Percentiles rank a stretch among this genome's conserved stretches.
Evolutionary conservation across 2,113 vertebrate genomes (phyloP).

Genomic region (Shinisaurus crocodilurus): DNA sequence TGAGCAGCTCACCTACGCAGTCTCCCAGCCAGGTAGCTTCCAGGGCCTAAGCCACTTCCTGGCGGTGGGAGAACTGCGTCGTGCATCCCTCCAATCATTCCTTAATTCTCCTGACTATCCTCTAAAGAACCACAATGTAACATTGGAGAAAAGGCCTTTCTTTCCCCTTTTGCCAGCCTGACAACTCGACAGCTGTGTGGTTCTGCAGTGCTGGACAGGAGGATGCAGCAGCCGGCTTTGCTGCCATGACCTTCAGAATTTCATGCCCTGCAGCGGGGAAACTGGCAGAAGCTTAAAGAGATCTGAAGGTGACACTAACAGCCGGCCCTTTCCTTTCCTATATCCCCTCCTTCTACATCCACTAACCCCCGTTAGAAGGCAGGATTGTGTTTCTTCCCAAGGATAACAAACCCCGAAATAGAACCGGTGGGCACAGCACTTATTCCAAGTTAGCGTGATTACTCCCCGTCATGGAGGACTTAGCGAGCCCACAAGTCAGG

Average conservation of each 20-base stretch:
- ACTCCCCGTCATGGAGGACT: not conserved
- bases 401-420: slow-evolving; percentile 61
- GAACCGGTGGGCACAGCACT: not conserved
- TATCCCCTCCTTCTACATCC: slow-evolving; percentile 35
- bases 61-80: not conserved
- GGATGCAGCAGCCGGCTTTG: slow-evolving; percentile 47
- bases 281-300: slow-evolving; percentile 46
- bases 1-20: not conserved
- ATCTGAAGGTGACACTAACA: slow-evolving; percentile 32
- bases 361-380: slow-evolving; percentile 37
- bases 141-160: slow-evolving; percentile 5
- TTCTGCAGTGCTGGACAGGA: not conserved
- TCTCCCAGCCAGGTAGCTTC: not conserved
- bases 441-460: slow-evolving; percentile 18
- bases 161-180: slow-evolving; percentile 39
- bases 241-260: slow-evolving; percentile 67
- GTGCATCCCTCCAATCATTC: not conserved
- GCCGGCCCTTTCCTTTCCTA: slow-evolving; percentile 30
- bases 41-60: not conserved
- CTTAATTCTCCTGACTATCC: not conserved
- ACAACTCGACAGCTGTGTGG: slow-evolving; percentile 52
- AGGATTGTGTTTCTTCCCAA: slow-evolving; percentile 34
- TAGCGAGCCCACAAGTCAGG: too few relatives aligned
- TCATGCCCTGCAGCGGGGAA: slow-evolving; percentile 41
- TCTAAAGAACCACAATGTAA: slow-evolving; percentile 29